These are phyloP conservation scores for Microctonus brassicae DNA, from an alignment of 2,888 invertebrate species.

Conservation along the genomic window DNA sequence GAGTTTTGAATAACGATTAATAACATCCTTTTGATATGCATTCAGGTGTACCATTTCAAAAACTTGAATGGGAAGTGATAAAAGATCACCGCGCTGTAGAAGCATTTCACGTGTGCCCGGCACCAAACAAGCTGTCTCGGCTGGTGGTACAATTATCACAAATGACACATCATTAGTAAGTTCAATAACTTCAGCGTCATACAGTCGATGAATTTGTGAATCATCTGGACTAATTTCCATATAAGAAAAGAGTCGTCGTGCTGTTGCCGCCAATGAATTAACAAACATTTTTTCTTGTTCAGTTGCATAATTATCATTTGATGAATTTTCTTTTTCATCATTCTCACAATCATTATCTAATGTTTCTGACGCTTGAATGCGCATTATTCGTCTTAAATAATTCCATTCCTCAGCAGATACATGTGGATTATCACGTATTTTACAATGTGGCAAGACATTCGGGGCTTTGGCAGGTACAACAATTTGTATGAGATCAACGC, in stretches of 20 bases:
- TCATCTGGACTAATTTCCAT: constrained; percentile 84
- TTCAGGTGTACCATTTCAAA: constrained; percentile 95
- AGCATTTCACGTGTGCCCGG: constrained; percentile 89
- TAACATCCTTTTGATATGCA: constrained; percentile 92
- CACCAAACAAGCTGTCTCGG: constrained; percentile 92
- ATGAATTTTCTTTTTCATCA: constrained; percentile 62
- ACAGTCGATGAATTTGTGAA: constrained; percentile 83
- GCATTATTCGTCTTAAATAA: constrained; percentile 77
- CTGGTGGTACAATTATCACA: constrained; percentile 91
- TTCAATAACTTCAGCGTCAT: constrained; percentile 94
- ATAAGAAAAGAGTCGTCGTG: constrained; percentile 82
- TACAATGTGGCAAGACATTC: constrained; percentile 94
- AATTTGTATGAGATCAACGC: constrained; percentile 93
- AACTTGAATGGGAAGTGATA: constrained; percentile 92
- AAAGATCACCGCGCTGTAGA: constrained; percentile 85
- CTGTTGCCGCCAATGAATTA: constrained; percentile 81
- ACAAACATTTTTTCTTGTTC: constrained; percentile 87
- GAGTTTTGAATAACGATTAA: constrained; percentile 91
- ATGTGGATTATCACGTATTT: constrained; percentile 94
- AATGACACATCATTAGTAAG: constrained; percentile 92
- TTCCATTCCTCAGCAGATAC: constrained; percentile 98
- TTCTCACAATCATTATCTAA: constrained; percentile 32
- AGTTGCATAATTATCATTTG: constrained; percentile 68
- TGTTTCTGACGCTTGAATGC: constrained; percentile 68
- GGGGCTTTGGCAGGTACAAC: constrained; percentile 94